These are phyloP conservation scores for Diarsia brunnea DNA, from an alignment of 2,888 invertebrate species.

Conservation along the genomic window DNA sequence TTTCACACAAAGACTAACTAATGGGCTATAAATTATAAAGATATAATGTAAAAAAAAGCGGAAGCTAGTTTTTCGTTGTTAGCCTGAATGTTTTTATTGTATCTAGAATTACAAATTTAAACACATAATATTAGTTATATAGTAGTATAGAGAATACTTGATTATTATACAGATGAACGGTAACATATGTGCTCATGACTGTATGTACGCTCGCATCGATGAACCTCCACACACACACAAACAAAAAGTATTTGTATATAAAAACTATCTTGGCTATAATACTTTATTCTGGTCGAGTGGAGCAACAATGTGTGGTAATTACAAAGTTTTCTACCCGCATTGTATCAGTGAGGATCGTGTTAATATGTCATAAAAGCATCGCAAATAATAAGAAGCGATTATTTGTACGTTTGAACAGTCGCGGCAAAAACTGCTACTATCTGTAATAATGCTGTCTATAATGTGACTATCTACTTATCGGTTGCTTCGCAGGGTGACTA, in stretches of 20 bases:
- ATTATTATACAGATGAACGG: neutral
- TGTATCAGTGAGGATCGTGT: slow-evolving; percentile 54
- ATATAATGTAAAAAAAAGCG: neutral
- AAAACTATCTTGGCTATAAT: slow-evolving; percentile 55
- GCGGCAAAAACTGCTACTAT: slow-evolving; percentile 37
- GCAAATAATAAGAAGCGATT: slow-evolving; percentile 62
- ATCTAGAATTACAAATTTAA: too few species aligned
- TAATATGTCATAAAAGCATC: slow-evolving; percentile 67
- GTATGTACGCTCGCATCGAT: slow-evolving; percentile 27
- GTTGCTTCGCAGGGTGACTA: neutral
- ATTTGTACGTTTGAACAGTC: slow-evolving; percentile 33
- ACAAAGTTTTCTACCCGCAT: slow-evolving; percentile 65
- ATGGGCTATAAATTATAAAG: neutral
- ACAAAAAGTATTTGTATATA: slow-evolving; percentile 61
- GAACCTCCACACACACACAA: slow-evolving; percentile 21
- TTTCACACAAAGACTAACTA: neutral
- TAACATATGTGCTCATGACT: neutral
- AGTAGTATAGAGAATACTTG: neutral
- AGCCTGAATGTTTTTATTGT: neutral
- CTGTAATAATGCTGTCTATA: slow-evolving; percentile 39
- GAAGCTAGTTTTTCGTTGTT: neutral
- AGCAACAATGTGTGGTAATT: slow-evolving; percentile 67
- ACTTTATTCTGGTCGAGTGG: slow-evolving; percentile 64
- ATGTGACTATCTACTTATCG: slow-evolving; percentile 29
- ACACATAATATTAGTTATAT: too few species aligned